Evolutionary conservation across 2,113 vertebrate species (phyloP).

Genomic region (Indri indri): DNA sequence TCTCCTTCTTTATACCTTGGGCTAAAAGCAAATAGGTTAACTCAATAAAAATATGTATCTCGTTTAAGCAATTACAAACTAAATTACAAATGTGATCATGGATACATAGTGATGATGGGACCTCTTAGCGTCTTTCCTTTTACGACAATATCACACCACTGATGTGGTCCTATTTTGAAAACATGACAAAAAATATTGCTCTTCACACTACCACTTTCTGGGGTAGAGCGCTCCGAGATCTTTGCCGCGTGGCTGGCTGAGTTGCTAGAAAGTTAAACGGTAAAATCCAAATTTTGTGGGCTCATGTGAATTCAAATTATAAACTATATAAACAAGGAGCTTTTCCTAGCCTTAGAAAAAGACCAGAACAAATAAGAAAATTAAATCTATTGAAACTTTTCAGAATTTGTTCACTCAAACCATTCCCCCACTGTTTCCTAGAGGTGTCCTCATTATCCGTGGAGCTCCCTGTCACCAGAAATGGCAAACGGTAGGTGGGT

Average conservation of each 20-base stretch:
- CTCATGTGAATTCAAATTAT: neutral
- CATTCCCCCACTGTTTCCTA: neutral
- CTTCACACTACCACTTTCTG: neutral
- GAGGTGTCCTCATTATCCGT: neutral
- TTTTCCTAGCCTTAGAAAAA: neutral
- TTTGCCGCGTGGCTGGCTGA: neutral
- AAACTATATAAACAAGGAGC: neutral
- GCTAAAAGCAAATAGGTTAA: constrained; percentile 77
- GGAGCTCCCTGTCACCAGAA: neutral
- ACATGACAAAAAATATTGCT: neutral
- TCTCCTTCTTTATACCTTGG: constrained; percentile 89
- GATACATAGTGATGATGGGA: neutral
- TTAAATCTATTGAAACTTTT: neutral
- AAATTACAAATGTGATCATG: neutral
- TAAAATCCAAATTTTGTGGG: neutral
- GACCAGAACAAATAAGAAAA: neutral
- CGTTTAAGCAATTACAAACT: neutral
- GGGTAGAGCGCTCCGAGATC: neutral
- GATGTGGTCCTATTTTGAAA: neutral
- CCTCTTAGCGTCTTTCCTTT: neutral
- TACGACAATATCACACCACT: neutral
- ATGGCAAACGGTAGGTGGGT: neutral
- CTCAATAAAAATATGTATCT: constrained; percentile 11
- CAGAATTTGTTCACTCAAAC: neutral
- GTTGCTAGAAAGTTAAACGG: neutral